Evolutionary conservation across 2,888 invertebrate genomes (phyloP).

Genomic region (Coronaproctus castanopsis): DNA sequence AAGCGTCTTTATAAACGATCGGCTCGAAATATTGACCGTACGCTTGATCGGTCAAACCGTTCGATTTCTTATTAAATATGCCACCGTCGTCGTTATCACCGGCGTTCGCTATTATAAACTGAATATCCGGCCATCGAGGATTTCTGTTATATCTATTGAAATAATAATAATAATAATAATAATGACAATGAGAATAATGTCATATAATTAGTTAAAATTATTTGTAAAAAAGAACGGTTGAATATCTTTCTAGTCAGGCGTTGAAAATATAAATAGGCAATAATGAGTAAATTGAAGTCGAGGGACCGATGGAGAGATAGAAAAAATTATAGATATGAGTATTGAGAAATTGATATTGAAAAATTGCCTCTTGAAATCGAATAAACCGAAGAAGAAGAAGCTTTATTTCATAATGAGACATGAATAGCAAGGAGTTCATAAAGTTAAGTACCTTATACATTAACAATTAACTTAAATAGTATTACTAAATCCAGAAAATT

Average conservation of each 20-base stretch:
- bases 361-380: too few species aligned
- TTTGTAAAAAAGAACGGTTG: neutral
- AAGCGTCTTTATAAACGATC: slow-evolving; percentile 44
- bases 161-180: too few species aligned
- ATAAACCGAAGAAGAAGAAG: too few species aligned
- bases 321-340: too few species aligned
- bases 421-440: too few species aligned
- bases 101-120: slow-evolving; percentile 51
- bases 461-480: too few species aligned
- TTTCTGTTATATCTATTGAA: slow-evolving; percentile 36
- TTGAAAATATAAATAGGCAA: neutral
- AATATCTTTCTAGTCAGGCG: neutral
- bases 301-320: too few species aligned
- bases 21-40: slow-evolving; percentile 49
- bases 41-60: slow-evolving; percentile 42
- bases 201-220: neutral
- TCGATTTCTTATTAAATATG: slow-evolving; percentile 44
- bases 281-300: neutral
- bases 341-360: too few species aligned
- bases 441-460: too few species aligned
- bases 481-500: too few species aligned
- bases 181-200: neutral
- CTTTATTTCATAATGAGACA: too few species aligned
- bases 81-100: slow-evolving; percentile 62
- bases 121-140: slow-evolving; percentile 51